Evolutionary conservation across 2,113 vertebrate genomes (phyloP).

Genomic region (Oreocharis arfaki): DNA sequence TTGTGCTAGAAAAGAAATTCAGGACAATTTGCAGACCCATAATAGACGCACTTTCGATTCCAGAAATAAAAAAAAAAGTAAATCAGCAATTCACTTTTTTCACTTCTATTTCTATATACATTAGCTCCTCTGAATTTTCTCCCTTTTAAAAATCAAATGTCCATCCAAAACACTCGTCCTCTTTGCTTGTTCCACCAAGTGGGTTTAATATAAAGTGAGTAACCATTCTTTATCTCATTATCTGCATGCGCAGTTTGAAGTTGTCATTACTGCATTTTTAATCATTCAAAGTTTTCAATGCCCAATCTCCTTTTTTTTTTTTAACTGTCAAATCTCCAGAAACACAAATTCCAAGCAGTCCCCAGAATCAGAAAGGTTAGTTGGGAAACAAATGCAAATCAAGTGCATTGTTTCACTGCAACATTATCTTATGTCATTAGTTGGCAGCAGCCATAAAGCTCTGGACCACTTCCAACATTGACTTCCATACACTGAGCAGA

Average conservation of each 20-base stretch:
- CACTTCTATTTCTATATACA: neutral
- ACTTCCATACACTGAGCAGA: conserved; percentile 47
- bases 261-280: conserved; percentile 2
- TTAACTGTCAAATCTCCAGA: neutral
- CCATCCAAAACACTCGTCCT: neutral
- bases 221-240: conserved; percentile 10
- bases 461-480: conserved; percentile 50
- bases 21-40: neutral
- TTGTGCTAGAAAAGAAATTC: neutral
- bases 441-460: conserved; percentile 56
- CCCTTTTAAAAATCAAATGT: neutral
- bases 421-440: conserved; percentile 57
- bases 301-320: neutral
- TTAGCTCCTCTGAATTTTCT: neutral
- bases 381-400: conserved; percentile 47
- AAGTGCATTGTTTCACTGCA: conserved; percentile 43
- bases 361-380: conserved; percentile 41
- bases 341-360: neutral
- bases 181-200: neutral
- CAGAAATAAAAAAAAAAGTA: neutral
- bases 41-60: neutral
- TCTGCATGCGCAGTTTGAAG: neutral
- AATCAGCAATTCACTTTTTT: neutral
- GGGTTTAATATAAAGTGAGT: neutral
- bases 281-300: neutral